Base-by-base conservation (phyloP, 2,888 invertebrate genomes). In the Ornithoptera priamus region DNA sequence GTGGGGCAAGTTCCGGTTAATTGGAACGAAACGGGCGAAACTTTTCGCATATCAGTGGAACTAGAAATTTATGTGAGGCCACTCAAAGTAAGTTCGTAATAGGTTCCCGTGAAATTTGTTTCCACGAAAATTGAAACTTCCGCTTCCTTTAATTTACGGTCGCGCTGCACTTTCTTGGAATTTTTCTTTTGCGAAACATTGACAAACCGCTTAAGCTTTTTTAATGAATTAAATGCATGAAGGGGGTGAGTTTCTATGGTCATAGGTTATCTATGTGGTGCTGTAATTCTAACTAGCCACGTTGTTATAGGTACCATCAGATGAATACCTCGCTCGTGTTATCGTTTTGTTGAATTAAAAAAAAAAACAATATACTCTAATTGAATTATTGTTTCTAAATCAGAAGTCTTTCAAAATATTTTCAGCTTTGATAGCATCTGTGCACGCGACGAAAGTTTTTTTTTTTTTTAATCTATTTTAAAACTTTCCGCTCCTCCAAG, bases 361-460 rank as follows among this genome's bases (percentile, higher is more conserved):
- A 30, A 30, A 30, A 30, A 3, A 3, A 3, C 3, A 30, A 30
- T 78, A 85, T 84, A 80, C 84, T 67, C 72, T 84, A 80, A 83
- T 85, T 83, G 78, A 81, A 75, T 81, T 87, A 82, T 78, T 75
- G 82, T 74, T 67, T 76, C 75, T 79, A 85, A 87, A 87, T 89
- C 80, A 85, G 85, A 73, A 73, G 75, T 74, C 78, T 73, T 80
- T 76, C 75, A 72, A 76, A 80, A 82, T 80, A 81, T 83, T 84
- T 86, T 84, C 79, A 79, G 76, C 76, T 80, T 79, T 82, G 83
- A 86, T 85, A 81, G 79, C 81, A 80, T 77, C 77, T 74, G 76
- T 84, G 82, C 80, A 81, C 80, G 78, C 72, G 79, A 73, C 79
- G 78, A 77, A 79, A 80, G 18, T 53, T 74, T 76, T 57, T 42